These are phyloP conservation scores for Aramus guarauna DNA, from an alignment of 2,113 vertebrate species.

Conservation along the genomic window DNA sequence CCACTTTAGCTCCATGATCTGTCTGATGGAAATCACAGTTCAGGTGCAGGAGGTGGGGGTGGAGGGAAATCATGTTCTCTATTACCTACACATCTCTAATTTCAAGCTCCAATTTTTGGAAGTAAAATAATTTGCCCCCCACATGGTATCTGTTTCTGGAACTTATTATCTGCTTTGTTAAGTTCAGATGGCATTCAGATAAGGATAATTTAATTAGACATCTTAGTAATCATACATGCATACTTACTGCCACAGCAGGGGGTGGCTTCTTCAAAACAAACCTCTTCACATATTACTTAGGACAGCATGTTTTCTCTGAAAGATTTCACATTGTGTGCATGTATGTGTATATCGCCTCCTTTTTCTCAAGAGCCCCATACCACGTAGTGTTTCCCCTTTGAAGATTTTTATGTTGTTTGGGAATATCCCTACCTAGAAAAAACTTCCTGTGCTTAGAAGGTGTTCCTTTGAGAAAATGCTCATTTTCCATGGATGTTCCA, in stretches of 20 bases:
- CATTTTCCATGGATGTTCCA: not conserved
- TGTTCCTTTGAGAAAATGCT: slow-evolving; percentile 12
- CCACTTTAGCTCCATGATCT: not conserved
- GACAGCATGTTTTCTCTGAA: slow-evolving; percentile 11
- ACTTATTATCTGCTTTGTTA: slow-evolving; percentile 81
- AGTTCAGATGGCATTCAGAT: slow-evolving; percentile 78
- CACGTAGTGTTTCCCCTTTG: slow-evolving; percentile 31
- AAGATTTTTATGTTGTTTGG: slow-evolving; percentile 44
- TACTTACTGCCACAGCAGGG: slow-evolving; percentile 66
- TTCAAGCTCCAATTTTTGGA: slow-evolving; percentile 72
- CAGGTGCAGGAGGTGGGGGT: slow-evolving; percentile 52
- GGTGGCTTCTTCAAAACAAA: slow-evolving; percentile 52
- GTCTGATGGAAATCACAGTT: not conserved
- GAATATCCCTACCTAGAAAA: not conserved
- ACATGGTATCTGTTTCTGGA: slow-evolving; percentile 77
- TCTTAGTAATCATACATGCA: slow-evolving; percentile 70
- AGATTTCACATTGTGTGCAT: not conserved
- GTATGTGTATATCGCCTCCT: not conserved
- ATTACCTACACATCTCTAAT: slow-evolving; percentile 72
- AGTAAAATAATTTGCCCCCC: slow-evolving; percentile 75
- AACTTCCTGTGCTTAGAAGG: not conserved
- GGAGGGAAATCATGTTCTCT: slow-evolving; percentile 62
- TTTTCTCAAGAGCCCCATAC: slow-evolving; percentile 3
- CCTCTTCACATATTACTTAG: not conserved
- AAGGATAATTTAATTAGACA: slow-evolving; percentile 80